Evolutionary conservation across 2,888 invertebrate species (phyloP), one percentile per base, ranked within the genome.

Genomic region (Diarsia mendica): DNA sequence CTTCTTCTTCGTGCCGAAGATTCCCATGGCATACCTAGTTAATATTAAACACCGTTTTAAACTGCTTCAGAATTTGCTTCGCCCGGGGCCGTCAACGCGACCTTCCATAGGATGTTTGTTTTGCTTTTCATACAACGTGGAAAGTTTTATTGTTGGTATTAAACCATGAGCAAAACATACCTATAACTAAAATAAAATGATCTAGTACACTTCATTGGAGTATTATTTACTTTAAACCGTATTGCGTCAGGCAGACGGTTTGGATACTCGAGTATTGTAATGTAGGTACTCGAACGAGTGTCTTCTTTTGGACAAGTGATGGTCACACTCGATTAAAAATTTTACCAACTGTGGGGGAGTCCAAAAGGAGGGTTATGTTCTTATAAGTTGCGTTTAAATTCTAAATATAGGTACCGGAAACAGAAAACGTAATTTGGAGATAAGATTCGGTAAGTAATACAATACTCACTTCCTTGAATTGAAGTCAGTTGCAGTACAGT

Each of bases 181-280:
- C 81, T 83, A 63, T 28, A 23, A 33, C 66, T 58, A 53, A 63
- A 66, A 58, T 58, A 53, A 63, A 66, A 58, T 44, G 33, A 75
- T 78, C 10, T 55, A 61, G 66, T 73, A 58, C 48, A 67, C 74
- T 74, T 68, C 58, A 73, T 46, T 70, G 51, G 69, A 71, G 55
- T 48, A 39, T 60, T 80, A 23, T 75, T 70, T 84, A 44, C 67
- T 73, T 61, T 23, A 18, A 68, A 23, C 46, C 13, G 49, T 46
- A 80, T 80, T 80, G 55, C 82, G 82, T 82, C 71, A 84, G 28
- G 23, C 58, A 65, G 11, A 18, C 39, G 2, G 33, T 39, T 66
- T 61, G 0, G 15, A 15, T 51, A 70, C 67, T 77, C 48, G 18
- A 48, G 20, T 69, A 76, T 67, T 49, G 60, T 49, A 58, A 49